Evolutionary conservation across 2,888 invertebrate genomes (phyloP).

Genomic region (Chloroclystis v-ata): DNA sequence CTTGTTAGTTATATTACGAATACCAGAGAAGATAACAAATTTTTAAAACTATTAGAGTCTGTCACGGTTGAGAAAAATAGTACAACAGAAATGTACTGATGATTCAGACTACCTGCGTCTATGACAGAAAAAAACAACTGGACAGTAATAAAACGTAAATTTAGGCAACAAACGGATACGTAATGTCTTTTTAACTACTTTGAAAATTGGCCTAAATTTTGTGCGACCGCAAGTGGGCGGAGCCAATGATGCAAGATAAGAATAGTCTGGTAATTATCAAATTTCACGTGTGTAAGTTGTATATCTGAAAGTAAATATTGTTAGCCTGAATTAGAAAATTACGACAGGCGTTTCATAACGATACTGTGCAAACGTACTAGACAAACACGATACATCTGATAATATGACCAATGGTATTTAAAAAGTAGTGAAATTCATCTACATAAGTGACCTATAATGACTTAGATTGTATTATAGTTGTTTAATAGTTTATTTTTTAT

Average conservation of each 20-base stretch:
- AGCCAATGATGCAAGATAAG: conserved; percentile 64
- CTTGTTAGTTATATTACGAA: conserved; percentile 15
- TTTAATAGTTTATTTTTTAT: too few relatives aligned
- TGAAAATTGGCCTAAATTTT: conserved; percentile 26
- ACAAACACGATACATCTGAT: conserved; percentile 30
- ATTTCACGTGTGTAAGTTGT: conserved; percentile 60
- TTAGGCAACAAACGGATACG: conserved; percentile 10
- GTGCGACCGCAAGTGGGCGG: conserved; percentile 46
- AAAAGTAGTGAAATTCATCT: neutral
- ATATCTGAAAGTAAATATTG: conserved; percentile 70
- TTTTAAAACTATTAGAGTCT: conserved; percentile 3
- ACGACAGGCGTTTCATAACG: conserved; percentile 57
- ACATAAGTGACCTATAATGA: too few relatives aligned
- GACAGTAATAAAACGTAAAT: conserved; percentile 10
- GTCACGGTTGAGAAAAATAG: neutral
- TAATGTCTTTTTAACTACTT: conserved; percentile 25
- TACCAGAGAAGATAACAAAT: neutral
- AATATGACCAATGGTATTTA: neutral
- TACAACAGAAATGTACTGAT: neutral
- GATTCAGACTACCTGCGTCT: neutral
- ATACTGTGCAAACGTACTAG: conserved; percentile 41
- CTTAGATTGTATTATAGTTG: too few relatives aligned
- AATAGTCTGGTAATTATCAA: conserved; percentile 67
- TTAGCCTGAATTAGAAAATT: conserved; percentile 55
- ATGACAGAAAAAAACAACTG: conserved; percentile 5